Base-by-base conservation (phyloP, 92 coral and sea anemone species). In the Porites cylindrica region DNA sequence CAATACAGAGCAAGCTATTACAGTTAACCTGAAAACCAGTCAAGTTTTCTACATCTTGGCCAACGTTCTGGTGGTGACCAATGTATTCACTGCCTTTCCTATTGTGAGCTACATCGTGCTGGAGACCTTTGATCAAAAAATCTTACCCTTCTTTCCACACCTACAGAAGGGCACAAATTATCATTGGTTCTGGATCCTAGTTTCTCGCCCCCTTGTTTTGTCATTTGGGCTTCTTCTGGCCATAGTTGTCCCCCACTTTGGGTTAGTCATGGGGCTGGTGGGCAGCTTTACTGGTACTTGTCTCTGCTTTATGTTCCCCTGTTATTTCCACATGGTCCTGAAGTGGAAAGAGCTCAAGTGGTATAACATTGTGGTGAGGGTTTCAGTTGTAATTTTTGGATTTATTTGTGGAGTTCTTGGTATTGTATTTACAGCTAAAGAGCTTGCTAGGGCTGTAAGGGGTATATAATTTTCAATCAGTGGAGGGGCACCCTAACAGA, bases 231-330 rank as follows among this genome's bases (percentile, higher is more conserved):
- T 94, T 32, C 82, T 94, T 72, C 76, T 94, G 61, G 96, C 94
- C 38, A 78, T 94, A 10, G 81, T 94, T 54, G 95, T 94, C 7
- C 96, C 96, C 7, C 96, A 94, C 65, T 94, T 94, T 91, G 96
- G 93, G 72, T 75, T 94, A 43, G 80, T 94, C 29, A 89, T 94
- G 96, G 96, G 96, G 60, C 83, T 94, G 61, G 93, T 94, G 51
- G 96, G 93, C 20, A 94, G 96, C 81, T 94, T 94, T 75, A 94
- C 96, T 29, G 96, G 96, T 52, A 94, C 91, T 8, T 94, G 96
- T 50, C 91, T 94, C 38, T 94, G 91, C 11, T 94, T 94, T 86
- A 74, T 91, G 60, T 83, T 94, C 51, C 96, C 95, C 17, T 94
- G 97, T 78, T 8, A 89, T 65, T 94, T 94, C 75, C 95, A 94